A percentile compares a stretch with the other conserved stretches of the same genome.
Conservation (phyloP, 2,888 invertebrate species). For the Bedellia somnulentella region DNA sequence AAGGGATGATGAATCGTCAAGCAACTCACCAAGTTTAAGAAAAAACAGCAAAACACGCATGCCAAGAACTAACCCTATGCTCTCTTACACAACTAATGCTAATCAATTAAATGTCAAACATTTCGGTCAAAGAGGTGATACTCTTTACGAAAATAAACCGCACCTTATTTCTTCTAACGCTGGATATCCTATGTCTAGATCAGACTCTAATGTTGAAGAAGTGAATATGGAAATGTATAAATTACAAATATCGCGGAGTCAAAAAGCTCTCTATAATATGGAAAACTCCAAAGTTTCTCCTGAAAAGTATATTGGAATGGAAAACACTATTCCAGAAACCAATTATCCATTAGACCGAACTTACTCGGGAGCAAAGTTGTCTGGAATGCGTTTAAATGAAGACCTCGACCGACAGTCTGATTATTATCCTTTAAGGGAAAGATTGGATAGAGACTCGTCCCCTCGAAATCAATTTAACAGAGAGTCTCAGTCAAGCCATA, state of each 20-base stretch:
- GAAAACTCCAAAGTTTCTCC: conserved; percentile 43
- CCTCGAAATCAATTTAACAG: conserved; percentile 27
- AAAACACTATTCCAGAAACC: conserved; percentile 37
- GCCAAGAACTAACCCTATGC: conserved; percentile 63
- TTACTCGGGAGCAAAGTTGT: conserved; percentile 48
- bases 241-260: conserved; percentile 51
- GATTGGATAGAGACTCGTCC: conserved; percentile 29
- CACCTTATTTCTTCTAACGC: conserved; percentile 42
- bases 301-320: conserved; percentile 36
- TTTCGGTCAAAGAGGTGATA: conserved; percentile 49
- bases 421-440: conserved; percentile 31
- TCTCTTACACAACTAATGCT: conserved; percentile 53
- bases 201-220: conserved; percentile 54
- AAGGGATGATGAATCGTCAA: conserved; percentile 47
- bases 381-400: conserved; percentile 44
- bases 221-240: conserved; percentile 58
- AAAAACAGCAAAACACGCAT: conserved; percentile 56
- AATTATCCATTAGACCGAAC: conserved; percentile 50
- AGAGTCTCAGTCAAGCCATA: conserved; percentile 39
- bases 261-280: conserved; percentile 50
- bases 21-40: conserved; percentile 49
- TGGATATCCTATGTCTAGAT: conserved; percentile 48
- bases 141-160: conserved; percentile 47
- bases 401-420: conserved; percentile 46
- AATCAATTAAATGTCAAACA: conserved; percentile 48